Evolutionary conservation across 2,888 invertebrate genomes (phyloP).

Genomic region (Drosophila formosana): DNA sequence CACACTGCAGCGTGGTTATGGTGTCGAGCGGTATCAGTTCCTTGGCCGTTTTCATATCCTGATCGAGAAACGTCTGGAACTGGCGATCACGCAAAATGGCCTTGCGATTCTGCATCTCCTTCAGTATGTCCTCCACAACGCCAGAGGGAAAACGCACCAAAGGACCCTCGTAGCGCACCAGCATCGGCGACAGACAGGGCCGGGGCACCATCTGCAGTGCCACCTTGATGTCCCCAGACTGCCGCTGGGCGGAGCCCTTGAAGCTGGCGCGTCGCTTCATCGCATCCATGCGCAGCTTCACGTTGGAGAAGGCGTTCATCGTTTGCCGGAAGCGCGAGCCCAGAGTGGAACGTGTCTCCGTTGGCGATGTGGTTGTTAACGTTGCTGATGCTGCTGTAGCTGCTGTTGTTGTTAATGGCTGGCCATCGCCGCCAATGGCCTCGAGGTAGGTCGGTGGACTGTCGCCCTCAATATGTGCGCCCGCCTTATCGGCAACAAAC

Average conservation of each 20-base stretch:
- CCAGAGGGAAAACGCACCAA: constrained; percentile 85
- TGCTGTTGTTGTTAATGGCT: constrained; percentile 4
- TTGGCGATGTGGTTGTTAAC: neutral
- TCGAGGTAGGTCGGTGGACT: constrained; percentile 84
- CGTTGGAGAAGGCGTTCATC: constrained; percentile 82
- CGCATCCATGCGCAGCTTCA: constrained; percentile 83
- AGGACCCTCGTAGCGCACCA: constrained; percentile 84
- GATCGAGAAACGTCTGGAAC: constrained; percentile 90
- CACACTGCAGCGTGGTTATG: constrained; percentile 85
- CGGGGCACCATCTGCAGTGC: constrained; percentile 84
- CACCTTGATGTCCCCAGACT: constrained; percentile 77
- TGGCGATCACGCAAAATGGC: constrained; percentile 90
- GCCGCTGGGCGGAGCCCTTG: constrained; percentile 61
- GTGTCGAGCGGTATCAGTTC: constrained; percentile 90
- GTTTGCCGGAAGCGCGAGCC: constrained; percentile 79
- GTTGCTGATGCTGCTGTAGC: constrained; percentile 7
- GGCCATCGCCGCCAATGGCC: constrained; percentile 75
- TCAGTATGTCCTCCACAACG: constrained; percentile 90
- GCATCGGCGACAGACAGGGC: constrained; percentile 81
- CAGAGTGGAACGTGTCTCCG: constrained; percentile 44
- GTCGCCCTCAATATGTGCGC: constrained; percentile 75
- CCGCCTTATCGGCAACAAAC: constrained; percentile 76
- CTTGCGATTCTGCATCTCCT: constrained; percentile 91
- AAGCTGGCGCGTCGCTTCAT: constrained; percentile 83
- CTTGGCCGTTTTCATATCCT: constrained; percentile 89